Evolutionary conservation across 2,113 vertebrate genomes (phyloP), one percentile per base, ranked within the genome.

Genomic region (Perca flavescens): DNA sequence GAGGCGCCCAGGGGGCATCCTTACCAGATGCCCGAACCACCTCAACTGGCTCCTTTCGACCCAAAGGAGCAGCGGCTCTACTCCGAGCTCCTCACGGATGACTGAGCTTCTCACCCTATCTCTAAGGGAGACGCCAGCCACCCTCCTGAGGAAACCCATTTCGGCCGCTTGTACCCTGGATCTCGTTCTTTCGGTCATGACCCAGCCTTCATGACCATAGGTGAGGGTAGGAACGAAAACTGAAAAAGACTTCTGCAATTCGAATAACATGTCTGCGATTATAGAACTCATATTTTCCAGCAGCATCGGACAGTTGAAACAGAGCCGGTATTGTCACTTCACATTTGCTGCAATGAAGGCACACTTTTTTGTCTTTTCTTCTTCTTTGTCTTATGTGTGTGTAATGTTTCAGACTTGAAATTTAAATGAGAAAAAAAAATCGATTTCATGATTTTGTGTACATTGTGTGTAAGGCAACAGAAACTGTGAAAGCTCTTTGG

Each of bases 281-380:
- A 49, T 50, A 14, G 19, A 71, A 56, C 31, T 46, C 34, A 16
- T 31, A 50, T 63, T 62, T 71, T 28, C 7, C 21, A 43, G 56
- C 75, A 53, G 16, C 46, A 52, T 54, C 25, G 25, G 25, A 25
- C 57, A 47, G 36, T n/a, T 57, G 74, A 77, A 66, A 49, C 17
- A 34, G 2, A 64, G 60, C 36, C 50, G 49, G 22, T 43, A 61
- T 43, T 8, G 22, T 47, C 49, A 40, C 73, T 54, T 16, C 49
- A 17, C 14, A 9, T 72, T 46, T 64, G 13, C 49, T 64, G 17
- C 60, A 34, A 1, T 5, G 22, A 54, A 7, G 6, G 6, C 19
- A 54, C 25, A 34, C 19, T 0, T 19, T 49, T 40, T 15, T 49
- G 14, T 1, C 1, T 64, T n/a, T n/a, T 52, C n/a, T 67, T 60